Evolutionary conservation across 2,888 invertebrate genomes (phyloP).

Genomic region (Choreutis nemorana): DNA sequence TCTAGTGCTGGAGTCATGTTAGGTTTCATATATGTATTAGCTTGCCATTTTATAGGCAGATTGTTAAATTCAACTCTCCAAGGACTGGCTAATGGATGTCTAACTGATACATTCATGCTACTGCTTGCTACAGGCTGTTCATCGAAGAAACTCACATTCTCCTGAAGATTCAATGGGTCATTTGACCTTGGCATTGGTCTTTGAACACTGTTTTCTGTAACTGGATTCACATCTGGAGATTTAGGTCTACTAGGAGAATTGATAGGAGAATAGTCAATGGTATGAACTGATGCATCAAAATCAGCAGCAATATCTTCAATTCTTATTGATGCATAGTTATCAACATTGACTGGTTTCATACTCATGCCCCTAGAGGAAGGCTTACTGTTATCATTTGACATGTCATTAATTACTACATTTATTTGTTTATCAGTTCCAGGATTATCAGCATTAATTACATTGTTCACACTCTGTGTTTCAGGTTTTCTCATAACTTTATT

Average conservation of each 20-base stretch:
- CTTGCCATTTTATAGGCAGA: conserved; percentile 53
- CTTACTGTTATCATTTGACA: too few relatives aligned
- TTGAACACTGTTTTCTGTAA: conserved; percentile 4
- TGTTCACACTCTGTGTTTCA: neutral
- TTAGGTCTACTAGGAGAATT: conserved; percentile 25
- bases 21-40: conserved; percentile 48
- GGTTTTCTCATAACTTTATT: conserved; percentile 18
- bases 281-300: conserved; percentile 25
- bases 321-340: conserved; percentile 10
- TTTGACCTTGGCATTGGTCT: conserved; percentile 12
- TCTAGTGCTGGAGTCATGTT: conserved; percentile 62
- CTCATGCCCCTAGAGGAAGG: too few relatives aligned
- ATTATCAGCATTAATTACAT: neutral
- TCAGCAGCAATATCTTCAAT: conserved; percentile 49
- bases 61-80: conserved; percentile 53
- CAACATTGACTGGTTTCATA: neutral
- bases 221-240: too few relatives aligned
- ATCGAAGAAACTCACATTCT: conserved; percentile 47
- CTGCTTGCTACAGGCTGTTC: conserved; percentile 51
- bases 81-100: conserved; percentile 45
- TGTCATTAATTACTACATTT: neutral
- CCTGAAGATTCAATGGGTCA: conserved; percentile 41
- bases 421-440: neutral
- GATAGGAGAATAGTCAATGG: conserved; percentile 47
- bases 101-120: conserved; percentile 42